Evolutionary conservation across 2,113 vertebrate genomes (phyloP), one percentile per base, ranked within the genome.

Genomic region (Piprites chloris): DNA sequence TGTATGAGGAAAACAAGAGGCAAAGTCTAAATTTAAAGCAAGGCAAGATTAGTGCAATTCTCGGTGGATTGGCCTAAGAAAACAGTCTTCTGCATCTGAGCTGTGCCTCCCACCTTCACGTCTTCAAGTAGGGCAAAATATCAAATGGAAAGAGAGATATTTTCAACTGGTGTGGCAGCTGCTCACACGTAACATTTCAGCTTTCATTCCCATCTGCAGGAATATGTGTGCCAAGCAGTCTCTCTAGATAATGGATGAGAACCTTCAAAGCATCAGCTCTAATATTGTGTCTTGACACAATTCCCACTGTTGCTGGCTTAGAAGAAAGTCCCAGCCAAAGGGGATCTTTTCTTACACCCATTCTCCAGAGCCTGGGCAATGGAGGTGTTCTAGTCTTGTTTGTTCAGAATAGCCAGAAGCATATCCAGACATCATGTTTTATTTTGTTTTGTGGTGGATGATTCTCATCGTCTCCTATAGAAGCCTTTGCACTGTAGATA

Each of bases 131-230:
- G 76, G 87, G 73, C 66, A 79, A 76, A 90, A 52, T 65, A 67
- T 39, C 59, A 89, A 53, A 85, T 81, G 52, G 50, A 77, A 75
- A 79, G 87, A 79, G 87, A 85, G 71, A 78, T 63, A 28, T 78
- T 95, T 92, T 88, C 89, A 95, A 68, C 78, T 94, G 82, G 41
- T 73, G 46, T 81, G 62, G 73, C 71, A 87, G 68, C 53, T 93
- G 75, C 75, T 93, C 67, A 61, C 18, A 46, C 2, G 0, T 52
- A 95, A 68, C 55, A 72, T 33, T 75, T 81, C 37, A 93, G 44
- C 78, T 93, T 94, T 74, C 62, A 49, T 90, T 90, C 84, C 82
- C 78, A 69, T 87, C 74, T 89, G 77, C 76, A 77, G 76, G 62
- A 68, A 49, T 80, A 47, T 37, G n/a, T 73, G 46, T 56, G 65